phyloP scores from a whole-genome alignment of 2,797 vertebrate species.

The Cuniculus paca region DNA sequence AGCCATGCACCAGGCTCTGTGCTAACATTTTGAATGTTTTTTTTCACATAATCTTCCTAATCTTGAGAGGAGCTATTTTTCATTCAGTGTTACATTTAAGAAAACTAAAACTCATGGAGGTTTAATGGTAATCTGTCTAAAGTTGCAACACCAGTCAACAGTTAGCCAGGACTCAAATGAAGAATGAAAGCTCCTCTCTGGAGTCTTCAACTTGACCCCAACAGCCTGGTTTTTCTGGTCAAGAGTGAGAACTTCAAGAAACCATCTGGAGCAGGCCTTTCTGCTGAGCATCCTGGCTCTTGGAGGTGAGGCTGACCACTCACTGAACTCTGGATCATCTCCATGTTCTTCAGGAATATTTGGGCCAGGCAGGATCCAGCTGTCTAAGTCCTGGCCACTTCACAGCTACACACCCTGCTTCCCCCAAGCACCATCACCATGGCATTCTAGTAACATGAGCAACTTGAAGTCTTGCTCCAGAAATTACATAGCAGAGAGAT shows the following conservation, averaged over 20 bases:
- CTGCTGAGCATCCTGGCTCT: background rate
- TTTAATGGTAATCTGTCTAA: background rate
- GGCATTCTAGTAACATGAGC: background rate
- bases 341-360: conserved; percentile 2
- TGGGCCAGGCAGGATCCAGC: background rate
- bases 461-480: background rate
- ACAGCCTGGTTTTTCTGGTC: background rate
- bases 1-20: background rate
- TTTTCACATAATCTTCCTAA: background rate
- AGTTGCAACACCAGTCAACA: background rate
- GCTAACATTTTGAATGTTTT: background rate
- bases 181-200: conserved; percentile 2
- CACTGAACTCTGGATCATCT: background rate
- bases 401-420: background rate
- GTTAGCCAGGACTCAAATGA: background rate
- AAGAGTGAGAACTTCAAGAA: conserved; percentile 24
- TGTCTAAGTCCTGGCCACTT: background rate
- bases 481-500: background rate
- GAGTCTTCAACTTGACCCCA: background rate
- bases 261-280: background rate
- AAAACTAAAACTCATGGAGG: background rate
- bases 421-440: background rate
- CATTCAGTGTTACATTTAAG: background rate
- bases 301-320: background rate
- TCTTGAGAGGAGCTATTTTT: background rate